These are phyloP conservation scores for Amphiprion clarkii DNA, from an alignment of 2,797 vertebrate species.

Conservation along the genomic window DNA sequence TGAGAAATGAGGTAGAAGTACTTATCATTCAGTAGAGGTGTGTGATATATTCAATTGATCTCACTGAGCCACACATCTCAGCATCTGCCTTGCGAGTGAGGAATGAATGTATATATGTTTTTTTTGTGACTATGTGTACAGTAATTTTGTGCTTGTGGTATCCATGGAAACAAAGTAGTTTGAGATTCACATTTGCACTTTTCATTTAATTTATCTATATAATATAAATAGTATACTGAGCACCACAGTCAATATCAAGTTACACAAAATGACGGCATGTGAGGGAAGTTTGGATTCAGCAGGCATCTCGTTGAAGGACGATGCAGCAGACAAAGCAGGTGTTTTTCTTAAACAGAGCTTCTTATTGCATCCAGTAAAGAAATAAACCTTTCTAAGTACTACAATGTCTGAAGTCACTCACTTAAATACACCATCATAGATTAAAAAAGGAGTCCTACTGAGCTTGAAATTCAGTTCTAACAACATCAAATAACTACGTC, in stretches of 20 bases:
- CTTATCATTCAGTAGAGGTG: background rate
- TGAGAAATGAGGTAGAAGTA: background rate
- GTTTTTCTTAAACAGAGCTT: slow-evolving; percentile 1
- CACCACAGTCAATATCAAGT: slow-evolving; percentile 6
- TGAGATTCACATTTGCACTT: background rate
- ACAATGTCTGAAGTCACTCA: background rate
- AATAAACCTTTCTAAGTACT: background rate
- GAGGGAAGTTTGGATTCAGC: slow-evolving; percentile 11
- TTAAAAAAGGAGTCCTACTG: background rate
- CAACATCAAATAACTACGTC: background rate
- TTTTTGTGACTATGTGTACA: background rate
- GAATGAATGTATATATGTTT: background rate
- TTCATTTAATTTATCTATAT: background rate
- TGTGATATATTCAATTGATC: background rate
- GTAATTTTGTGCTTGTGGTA: slow-evolving; percentile 22
- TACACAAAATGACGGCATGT: slow-evolving; percentile 8
- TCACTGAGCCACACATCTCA: background rate
- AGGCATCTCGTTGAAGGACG: background rate
- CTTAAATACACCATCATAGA: background rate
- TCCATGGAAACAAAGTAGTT: slow-evolving; percentile 34
- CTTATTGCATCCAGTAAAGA: background rate
- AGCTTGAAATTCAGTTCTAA: background rate
- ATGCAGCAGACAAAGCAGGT: background rate
- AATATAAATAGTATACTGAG: background rate
- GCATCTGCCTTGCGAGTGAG: background rate